phyloP scores from a whole-genome alignment of 2,113 vertebrate species.

The Labeo rohita region DNA sequence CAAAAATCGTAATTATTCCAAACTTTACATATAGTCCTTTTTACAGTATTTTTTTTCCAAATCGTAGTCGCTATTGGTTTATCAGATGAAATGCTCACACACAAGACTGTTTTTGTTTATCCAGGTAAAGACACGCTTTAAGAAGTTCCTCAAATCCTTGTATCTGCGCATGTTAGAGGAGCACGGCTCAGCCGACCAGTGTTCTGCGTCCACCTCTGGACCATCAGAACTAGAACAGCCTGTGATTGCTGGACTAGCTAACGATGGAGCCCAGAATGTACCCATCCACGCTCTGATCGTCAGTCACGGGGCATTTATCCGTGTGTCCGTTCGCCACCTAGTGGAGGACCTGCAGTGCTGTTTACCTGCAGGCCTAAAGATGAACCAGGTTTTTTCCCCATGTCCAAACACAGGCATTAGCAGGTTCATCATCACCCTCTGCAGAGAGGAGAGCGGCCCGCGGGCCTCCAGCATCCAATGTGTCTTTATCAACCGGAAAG shows the following conservation, averaged over 20 bases:
- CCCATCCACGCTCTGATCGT: constrained; percentile 83
- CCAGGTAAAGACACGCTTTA: constrained; percentile 86
- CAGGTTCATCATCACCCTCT: constrained; percentile 83
- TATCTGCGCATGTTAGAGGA: constrained; percentile 78
- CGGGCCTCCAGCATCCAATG: constrained; percentile 73
- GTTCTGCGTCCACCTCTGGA: not conserved
- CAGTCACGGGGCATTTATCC: constrained; percentile 93
- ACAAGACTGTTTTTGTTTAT: constrained; percentile 13
- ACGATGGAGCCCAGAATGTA: constrained; percentile 56
- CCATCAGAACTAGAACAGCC: constrained; percentile 21
- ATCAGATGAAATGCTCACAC: not conserved
- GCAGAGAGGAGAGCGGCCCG: constrained; percentile 61
- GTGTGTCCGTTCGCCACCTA: constrained; percentile 83
- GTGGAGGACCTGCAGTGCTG: constrained; percentile 83
- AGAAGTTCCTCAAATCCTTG: constrained; percentile 86
- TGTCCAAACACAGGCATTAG: constrained; percentile 92
- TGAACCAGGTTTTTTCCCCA: constrained; percentile 80
- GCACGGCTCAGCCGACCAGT: constrained; percentile 54
- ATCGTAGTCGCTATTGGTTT: not conserved
- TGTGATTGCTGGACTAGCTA: constrained; percentile 44
- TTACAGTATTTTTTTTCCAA: too few relatives aligned
- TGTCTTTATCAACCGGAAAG: constrained; percentile 85
- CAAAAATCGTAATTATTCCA: not conserved
- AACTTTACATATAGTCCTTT: not conserved
- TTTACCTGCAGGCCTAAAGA: constrained; percentile 76